These are phyloP conservation scores for Acipenser transmontanus DNA, from an alignment of 2,797 vertebrate species.

Conservation along the genomic window DNA sequence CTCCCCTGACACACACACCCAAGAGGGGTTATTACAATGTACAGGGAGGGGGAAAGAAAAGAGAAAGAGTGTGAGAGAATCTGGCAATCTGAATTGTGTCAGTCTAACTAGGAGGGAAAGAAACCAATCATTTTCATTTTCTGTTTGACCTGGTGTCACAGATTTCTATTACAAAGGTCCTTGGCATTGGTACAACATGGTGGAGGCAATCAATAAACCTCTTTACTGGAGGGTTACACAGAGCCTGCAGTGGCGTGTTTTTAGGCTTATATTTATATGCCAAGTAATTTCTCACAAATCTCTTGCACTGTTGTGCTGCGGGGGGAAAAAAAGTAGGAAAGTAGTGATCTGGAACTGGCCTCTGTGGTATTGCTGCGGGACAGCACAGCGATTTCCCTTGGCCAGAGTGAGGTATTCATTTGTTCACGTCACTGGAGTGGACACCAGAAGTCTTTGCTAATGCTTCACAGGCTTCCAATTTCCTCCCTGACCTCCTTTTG, in stretches of 20 bases:
- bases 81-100: conserved; percentile 61
- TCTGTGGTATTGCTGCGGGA: conserved; percentile 8
- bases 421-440: conserved; percentile 67
- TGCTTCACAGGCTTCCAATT: conserved; percentile 87
- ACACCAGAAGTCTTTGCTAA: conserved; percentile 69
- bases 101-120: conserved; percentile 43
- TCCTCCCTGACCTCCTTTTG: conserved; percentile 82
- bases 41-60: conserved; percentile 17
- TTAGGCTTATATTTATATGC: conserved; percentile 16
- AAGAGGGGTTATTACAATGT: conserved; percentile 27
- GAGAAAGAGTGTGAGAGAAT: conserved; percentile 42
- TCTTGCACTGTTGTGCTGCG: conserved; percentile 22
- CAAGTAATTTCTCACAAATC: conserved; percentile 33
- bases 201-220: conserved; percentile 25
- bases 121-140: conserved; percentile 47
- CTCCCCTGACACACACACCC: conserved; percentile 30
- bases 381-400: conserved; percentile 25
- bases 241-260: conserved; percentile 10
- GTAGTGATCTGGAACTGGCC: conserved; percentile 15
- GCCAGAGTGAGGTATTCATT: conserved; percentile 67
- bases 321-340: neutral
- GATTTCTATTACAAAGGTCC: conserved; percentile 30
- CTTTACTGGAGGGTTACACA: conserved; percentile 15
- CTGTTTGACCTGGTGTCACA: conserved; percentile 28
- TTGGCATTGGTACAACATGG: conserved; percentile 31